Evolutionary conservation across 1,140 invertebrate genomes (phyloP), one percentile per base, ranked within the genome.

Genomic region (Pseudomyrmex sp.): DNA sequence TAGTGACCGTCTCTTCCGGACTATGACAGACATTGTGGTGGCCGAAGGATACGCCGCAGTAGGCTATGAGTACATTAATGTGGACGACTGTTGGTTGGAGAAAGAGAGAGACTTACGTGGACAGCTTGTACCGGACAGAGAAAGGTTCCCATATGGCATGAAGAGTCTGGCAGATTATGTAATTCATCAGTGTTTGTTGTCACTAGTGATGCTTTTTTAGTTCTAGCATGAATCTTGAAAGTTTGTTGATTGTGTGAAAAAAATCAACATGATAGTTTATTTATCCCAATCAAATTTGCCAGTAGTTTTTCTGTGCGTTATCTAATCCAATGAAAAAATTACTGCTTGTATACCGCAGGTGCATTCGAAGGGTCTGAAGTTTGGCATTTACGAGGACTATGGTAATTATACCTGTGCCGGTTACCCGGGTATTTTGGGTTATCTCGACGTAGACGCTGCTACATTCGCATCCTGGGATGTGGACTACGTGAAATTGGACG

Each of bases 341-440:
- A 2, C 1, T 52, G 44, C 56, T 72, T 94, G 48, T 44, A 18
- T 18, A 4, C 26, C 26, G 3, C 93, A 99, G 98, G 96, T 99
- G 87, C 99, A 99, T 95, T 96, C 96, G 8, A 98, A 97, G 95
- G 98, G 98, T 62, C 94, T 99, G 2, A 99, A 99, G 93, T 98
- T 99, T 91, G 99, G 99, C 20, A 99, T 99, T 83, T 99, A 99
- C 92, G 98, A 99, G 93, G 98, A 99, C 93, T 99, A 97, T 94
- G 99, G 99, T 2, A 98, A 97, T 87, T 97, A 97, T 91, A 99
- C 99, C 0, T 99, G 99, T 91, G 97, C 97, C 3, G 98, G 98
- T 8, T 99, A 99, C 94, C 99, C 99, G 15, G 99, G 99, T 56
- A 97, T 98, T 83, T 95, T 98, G 61, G 98, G 97, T 2, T 96